Conservation (phyloP, 2,888 invertebrate species). For the Mesorhabditis sp. region DNA sequence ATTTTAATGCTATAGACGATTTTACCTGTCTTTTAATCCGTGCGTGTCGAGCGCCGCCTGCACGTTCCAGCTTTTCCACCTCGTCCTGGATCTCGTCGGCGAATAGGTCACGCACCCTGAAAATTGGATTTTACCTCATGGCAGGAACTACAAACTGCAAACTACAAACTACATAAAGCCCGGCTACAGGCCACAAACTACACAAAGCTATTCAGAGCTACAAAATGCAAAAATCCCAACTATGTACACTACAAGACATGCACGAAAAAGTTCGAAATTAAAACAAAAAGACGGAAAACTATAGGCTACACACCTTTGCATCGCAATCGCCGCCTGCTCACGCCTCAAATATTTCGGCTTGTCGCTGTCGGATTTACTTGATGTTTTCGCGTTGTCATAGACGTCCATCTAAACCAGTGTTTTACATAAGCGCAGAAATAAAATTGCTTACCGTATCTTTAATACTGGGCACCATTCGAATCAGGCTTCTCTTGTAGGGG, state of each 20-base stretch:
- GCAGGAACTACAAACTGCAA: not conserved
- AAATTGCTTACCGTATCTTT: conserved; percentile 34
- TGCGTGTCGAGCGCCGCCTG: not conserved
- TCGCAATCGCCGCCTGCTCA: conserved; percentile 23
- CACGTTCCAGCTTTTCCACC: conserved; percentile 21
- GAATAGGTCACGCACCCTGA: conserved; percentile 30
- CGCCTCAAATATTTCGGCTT: conserved; percentile 34
- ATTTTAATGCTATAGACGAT: not conserved
- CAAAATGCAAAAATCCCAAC: too few species aligned
- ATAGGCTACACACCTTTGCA: conserved; percentile 7
- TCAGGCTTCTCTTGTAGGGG: conserved; percentile 38
- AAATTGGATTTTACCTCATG: conserved; percentile 5
- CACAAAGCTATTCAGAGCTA: too few species aligned
- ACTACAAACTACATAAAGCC: too few species aligned
- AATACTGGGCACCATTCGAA: conserved; percentile 43
- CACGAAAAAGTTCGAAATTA: too few species aligned
- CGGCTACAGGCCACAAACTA: too few species aligned
- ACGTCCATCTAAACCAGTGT: conserved; percentile 41
- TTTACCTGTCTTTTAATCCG: not conserved
- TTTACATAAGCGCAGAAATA: not conserved
- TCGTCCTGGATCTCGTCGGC: conserved; percentile 37
- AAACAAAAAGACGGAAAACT: too few species aligned
- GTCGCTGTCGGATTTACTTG: conserved; percentile 29
- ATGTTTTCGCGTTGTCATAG: conserved; percentile 43
- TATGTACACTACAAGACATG: too few species aligned